Conservation (phyloP, 2,113 vertebrate species). For the Dicaeum eximium region DNA sequence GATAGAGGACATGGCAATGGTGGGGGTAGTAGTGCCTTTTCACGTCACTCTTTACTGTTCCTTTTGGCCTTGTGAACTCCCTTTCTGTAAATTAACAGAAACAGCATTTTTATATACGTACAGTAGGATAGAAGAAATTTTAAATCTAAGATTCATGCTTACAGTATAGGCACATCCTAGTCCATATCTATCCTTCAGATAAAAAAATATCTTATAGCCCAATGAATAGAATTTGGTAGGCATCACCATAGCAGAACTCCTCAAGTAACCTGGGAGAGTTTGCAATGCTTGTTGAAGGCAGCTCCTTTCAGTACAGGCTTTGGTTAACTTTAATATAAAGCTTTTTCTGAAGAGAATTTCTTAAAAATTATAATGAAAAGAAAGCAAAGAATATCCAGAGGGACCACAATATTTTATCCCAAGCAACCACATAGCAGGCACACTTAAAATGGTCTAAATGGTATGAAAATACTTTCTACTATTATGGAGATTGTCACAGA, state of each 20-base stretch:
- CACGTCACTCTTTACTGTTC: background rate
- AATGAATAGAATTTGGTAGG: background rate
- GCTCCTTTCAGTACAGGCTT: background rate
- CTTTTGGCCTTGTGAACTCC: background rate
- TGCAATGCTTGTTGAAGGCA: background rate
- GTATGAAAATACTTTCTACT: background rate
- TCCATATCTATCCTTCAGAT: background rate
- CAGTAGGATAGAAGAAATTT: background rate
- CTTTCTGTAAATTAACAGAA: background rate
- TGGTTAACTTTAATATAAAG: background rate
- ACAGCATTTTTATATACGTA: background rate
- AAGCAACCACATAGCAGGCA: background rate
- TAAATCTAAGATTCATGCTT: background rate
- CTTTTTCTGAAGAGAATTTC: slow-evolving; percentile 6
- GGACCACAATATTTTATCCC: background rate
- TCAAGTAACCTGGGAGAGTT: background rate
- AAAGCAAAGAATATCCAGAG: background rate
- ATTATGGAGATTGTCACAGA: background rate
- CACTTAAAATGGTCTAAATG: background rate
- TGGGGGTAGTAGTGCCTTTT: background rate
- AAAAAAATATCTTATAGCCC: background rate
- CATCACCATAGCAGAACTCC: background rate
- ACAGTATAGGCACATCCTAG: background rate
- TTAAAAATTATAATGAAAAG: background rate
- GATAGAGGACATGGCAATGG: background rate